phyloP scores from a whole-genome alignment of 1,140 invertebrate species.

The Drosophila dunni region DNA sequence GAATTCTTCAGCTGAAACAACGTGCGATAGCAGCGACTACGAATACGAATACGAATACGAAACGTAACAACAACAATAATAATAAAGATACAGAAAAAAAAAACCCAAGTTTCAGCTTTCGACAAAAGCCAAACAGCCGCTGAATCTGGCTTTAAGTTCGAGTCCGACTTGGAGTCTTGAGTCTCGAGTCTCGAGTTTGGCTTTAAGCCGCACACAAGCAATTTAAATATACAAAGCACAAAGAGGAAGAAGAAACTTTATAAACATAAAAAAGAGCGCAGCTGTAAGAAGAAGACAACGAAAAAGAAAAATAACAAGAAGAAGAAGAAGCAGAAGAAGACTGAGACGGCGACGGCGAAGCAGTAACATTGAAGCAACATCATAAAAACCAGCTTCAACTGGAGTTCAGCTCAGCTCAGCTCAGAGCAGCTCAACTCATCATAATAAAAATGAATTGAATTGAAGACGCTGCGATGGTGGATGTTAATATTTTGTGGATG shows the following conservation, averaged over 20 bases:
- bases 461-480: slow-evolving; percentile 51
- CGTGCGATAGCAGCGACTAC: slow-evolving; percentile 57
- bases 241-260: slow-evolving; percentile 79
- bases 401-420: slow-evolving; percentile 34
- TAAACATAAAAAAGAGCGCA: slow-evolving; percentile 69
- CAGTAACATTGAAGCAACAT: slow-evolving; percentile 44
- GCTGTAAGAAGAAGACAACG: slow-evolving; percentile 12
- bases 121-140: slow-evolving; percentile 52
- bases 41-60: slow-evolving; percentile 30
- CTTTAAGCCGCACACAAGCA: slow-evolving; percentile 71
- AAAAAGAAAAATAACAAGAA: slow-evolving; percentile 41
- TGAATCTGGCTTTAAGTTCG: slow-evolving; percentile 22
- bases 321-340: slow-evolving; percentile 28
- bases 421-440: slow-evolving; percentile 56
- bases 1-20: slow-evolving; percentile 75
- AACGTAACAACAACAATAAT: slow-evolving; percentile 34
- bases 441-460: slow-evolving; percentile 82
- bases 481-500: slow-evolving; percentile 13
- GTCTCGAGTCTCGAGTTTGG: slow-evolving; percentile 12
- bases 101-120: slow-evolving; percentile 76
- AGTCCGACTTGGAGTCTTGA: slow-evolving; percentile 19
- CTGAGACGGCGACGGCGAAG: not conserved
- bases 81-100: slow-evolving; percentile 28
- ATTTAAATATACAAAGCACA: slow-evolving; percentile 74
- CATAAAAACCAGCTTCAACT: slow-evolving; percentile 63